Evolutionary conservation across 1,140 invertebrate species (phyloP), one percentile per base, ranked within the genome.

Genomic region (Charaxes varanes): DNA sequence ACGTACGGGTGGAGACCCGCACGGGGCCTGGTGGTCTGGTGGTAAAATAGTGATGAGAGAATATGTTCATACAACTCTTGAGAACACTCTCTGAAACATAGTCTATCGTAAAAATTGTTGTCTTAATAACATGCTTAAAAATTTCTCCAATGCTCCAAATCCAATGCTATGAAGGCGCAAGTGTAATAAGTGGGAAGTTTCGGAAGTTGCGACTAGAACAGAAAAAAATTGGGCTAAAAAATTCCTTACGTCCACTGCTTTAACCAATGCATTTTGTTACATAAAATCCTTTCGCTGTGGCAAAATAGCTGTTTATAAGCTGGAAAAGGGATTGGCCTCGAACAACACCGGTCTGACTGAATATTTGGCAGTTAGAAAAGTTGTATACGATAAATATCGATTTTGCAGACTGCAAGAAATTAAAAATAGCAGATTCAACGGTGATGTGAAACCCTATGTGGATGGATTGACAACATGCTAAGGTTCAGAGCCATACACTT

Each of bases 141-240:
- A n/a, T n/a, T n/a, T n/a, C n/a, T n/a, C n/a, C n/a, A n/a, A n/a
- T n/a, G n/a, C n/a, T n/a, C n/a, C n/a, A n/a, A n/a, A n/a, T n/a
- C 41, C 32, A 52, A 52, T 52, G 49, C 41, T 52, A 52, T 41
- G 42, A 52, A 41, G 49, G 42, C 36, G 49, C 49, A 52, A 50
- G 34, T 52, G 41, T 51, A 44, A 51, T 51, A 36, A 51, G 48
- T 51, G 41, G 48, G 32, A 51, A 44, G 41, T 51, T 52, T 52
- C 49, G 41, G 38, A 42, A 52, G 49, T 52, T 52, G 27, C 27
- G 27, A 30, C 12, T 30, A 30, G 27, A 38, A 45, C 42, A 45
- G 41, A 52, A 52, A 45, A 45, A 45, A 52, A 52, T 52, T 46
- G 30, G 36, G 42, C 37, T 37, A 27, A 41, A 46, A 50, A 52